Base-by-base conservation (phyloP, 2,797 vertebrate genomes). In the Rhinophrynus dorsalis region DNA sequence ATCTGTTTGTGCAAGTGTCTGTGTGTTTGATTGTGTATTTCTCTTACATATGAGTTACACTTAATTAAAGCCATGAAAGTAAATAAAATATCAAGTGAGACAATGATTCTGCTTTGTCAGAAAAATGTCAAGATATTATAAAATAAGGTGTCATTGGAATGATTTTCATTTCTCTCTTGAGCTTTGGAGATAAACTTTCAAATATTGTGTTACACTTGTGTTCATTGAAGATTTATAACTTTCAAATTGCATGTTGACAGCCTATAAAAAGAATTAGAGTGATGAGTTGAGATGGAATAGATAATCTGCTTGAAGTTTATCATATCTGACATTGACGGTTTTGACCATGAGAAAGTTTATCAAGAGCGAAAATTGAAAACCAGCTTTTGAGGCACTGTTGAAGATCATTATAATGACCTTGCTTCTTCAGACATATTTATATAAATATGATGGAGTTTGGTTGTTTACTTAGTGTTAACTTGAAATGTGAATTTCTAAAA, bases 151-250 rank as follows among this genome's bases (percentile, higher is more conserved):
- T 48, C 65, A 64, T 56, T 58, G 67, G 29, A 63, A 48, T 63
- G 72, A 51, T 61, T 73, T 75, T 5, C 56, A 82, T 80, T 73
- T 78, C 75, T 68, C 51, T n/a, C 35, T 2, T 1, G 55, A 78
- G 63, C 51, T 15, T 56, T 15, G 0, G 23, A 76, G 76, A 77
- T 79, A 82, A 77, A 80, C 74, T 67, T 84, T 63, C 52, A 68
- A 79, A 50, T 75, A 76, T 33, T 74, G 47, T 32, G 59, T 47
- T 76, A 17, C 20, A 74, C 59, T 76, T 60, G 68, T 57, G 69
- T 74, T 64, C 30, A 55, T 2, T 35, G 45, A 76, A 74, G 78
- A 84, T 80, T 82, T 80, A 80, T 66, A 56, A 75, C 68, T 70
- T 59, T n/a, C 61, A 7, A 81, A 66, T 59, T 81, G 63, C 6